Evolutionary conservation across 1,140 invertebrate genomes (phyloP).

Genomic region (Venturia canescens): DNA sequence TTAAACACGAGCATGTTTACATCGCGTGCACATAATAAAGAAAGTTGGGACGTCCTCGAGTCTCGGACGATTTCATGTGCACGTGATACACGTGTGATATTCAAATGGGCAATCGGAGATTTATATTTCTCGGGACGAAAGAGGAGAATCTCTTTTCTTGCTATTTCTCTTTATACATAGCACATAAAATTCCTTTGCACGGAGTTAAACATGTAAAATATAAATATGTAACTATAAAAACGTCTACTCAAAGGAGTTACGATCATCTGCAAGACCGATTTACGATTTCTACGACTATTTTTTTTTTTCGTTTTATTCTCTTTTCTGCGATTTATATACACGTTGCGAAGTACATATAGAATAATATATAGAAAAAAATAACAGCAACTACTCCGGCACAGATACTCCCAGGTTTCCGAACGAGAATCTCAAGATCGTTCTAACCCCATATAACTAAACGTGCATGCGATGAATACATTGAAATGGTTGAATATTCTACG

Average conservation of each 20-base stretch:
- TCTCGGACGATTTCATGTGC: too few species aligned
- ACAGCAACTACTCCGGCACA: not conserved
- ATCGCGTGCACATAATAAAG: too few species aligned
- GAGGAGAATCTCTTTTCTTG: too few species aligned
- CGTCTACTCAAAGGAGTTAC: not conserved
- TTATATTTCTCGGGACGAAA: too few species aligned
- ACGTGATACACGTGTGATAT: too few species aligned
- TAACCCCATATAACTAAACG: not conserved
- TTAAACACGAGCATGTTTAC: too few species aligned
- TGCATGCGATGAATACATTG: not conserved
- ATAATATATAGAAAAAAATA: not conserved
- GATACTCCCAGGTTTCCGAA: not conserved
- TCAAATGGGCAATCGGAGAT: too few species aligned
- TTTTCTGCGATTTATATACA: not conserved
- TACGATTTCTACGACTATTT: conserved; percentile 1
- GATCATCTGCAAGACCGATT: conserved; percentile 1
- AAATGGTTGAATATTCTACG: not conserved
- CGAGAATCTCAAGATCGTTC: not conserved
- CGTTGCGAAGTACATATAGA: not conserved
- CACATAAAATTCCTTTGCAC: too few species aligned
- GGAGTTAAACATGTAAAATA: not conserved
- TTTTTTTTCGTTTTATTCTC: not conserved
- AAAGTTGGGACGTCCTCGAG: too few species aligned
- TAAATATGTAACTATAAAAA: conserved; percentile 2
- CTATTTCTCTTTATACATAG: too few species aligned